Conservation (phyloP, 1,140 invertebrate genomes). For the Aphelenchoides besseyi region DNA sequence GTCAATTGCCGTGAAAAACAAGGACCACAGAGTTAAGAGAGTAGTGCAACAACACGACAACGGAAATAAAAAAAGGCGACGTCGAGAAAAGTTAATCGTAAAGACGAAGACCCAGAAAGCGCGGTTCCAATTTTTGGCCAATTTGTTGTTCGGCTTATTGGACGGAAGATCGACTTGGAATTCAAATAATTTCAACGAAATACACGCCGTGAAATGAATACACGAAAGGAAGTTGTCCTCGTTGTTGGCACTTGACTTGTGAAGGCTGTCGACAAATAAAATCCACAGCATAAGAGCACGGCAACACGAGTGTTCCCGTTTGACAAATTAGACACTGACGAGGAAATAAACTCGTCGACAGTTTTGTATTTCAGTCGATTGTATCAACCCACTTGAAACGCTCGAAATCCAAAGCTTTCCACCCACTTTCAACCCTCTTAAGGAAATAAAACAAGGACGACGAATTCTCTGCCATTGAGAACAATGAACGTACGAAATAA, state of each 20-base stretch:
- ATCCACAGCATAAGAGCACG: too few relatives aligned
- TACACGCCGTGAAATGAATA: neutral
- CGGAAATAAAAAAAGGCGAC: neutral
- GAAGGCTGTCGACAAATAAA: neutral
- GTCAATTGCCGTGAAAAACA: neutral
- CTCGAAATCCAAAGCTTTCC: too few relatives aligned
- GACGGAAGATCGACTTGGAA: neutral
- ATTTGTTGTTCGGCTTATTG: neutral
- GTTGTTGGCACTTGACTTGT: neutral
- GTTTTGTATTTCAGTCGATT: too few relatives aligned
- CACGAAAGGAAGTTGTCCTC: neutral
- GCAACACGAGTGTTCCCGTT: too few relatives aligned
- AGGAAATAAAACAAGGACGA: too few relatives aligned
- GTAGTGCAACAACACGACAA: neutral
- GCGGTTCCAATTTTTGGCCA: neutral
- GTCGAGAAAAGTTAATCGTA: neutral
- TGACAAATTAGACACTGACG: too few relatives aligned
- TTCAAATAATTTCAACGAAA: neutral
- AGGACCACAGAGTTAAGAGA: neutral
- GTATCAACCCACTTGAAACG: too few relatives aligned
- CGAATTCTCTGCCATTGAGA: neutral
- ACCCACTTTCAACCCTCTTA: too few relatives aligned
- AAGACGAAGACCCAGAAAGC: neutral
- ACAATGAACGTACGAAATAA: neutral
- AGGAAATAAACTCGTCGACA: too few relatives aligned